phyloP scores from a whole-genome alignment of 2,888 invertebrate species.

The Rhagophthalmus giganteus region DNA sequence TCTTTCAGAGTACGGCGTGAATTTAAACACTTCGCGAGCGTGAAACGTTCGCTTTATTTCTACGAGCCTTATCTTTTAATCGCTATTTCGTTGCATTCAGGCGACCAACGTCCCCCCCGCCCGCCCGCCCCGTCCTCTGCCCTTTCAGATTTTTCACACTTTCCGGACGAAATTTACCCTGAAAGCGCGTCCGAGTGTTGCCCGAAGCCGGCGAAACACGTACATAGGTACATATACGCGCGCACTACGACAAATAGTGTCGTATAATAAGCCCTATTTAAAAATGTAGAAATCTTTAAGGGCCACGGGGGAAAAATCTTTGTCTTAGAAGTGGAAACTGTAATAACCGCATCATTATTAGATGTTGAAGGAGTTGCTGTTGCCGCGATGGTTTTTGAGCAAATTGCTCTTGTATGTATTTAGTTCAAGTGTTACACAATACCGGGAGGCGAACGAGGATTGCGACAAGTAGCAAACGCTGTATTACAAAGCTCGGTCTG shows the following conservation, averaged over 20 bases:
- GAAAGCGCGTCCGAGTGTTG: slow-evolving; percentile 10
- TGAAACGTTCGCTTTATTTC: slow-evolving; percentile 8
- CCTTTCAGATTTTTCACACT: slow-evolving; percentile 31
- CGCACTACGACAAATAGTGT: too few relatives aligned
- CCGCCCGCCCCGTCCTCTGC: slow-evolving; percentile 16
- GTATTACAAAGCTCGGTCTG: slow-evolving; percentile 9
- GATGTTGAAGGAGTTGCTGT: background rate
- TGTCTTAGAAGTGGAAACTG: background rate
- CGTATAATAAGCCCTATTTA: slow-evolving; percentile 2
- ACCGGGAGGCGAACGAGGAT: slow-evolving; percentile 2
- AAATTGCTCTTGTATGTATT: slow-evolving; percentile 15
- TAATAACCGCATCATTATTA: slow-evolving; percentile 2
- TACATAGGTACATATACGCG: too few relatives aligned
- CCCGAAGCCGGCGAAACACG: slow-evolving; percentile 8
- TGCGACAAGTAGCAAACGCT: slow-evolving; percentile 1
- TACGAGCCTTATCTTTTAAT: slow-evolving; percentile 28
- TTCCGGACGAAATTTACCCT: slow-evolving; percentile 16
- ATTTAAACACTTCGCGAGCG: background rate
- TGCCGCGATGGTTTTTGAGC: slow-evolving; percentile 8
- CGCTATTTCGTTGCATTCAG: slow-evolving; percentile 26
- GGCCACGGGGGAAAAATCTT: slow-evolving; percentile 1
- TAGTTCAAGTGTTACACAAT: slow-evolving; percentile 11
- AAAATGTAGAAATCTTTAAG: slow-evolving; percentile 14
- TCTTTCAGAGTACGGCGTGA: too few relatives aligned
- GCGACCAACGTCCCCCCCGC: slow-evolving; percentile 18